phyloP scores from a whole-genome alignment of 1,140 invertebrate species.

The Latrodectus geometricus region DNA sequence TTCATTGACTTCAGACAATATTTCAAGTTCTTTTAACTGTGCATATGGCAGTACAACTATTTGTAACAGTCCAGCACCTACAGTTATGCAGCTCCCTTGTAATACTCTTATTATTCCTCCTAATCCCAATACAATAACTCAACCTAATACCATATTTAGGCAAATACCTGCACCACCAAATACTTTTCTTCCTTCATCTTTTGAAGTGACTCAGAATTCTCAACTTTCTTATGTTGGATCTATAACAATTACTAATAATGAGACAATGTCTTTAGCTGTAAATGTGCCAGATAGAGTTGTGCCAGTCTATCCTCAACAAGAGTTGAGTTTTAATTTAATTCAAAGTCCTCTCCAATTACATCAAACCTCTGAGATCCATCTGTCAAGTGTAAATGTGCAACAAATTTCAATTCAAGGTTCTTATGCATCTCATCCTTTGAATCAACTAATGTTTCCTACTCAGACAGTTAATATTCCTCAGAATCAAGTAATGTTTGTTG shows the following conservation, averaged over 20 bases:
- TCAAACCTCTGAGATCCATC: slow-evolving; percentile 36
- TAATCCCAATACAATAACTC: slow-evolving; percentile 12
- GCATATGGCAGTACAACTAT: slow-evolving; percentile 19
- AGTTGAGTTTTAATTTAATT: slow-evolving; percentile 46
- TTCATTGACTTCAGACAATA: slow-evolving; percentile 27
- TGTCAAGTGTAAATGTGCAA: slow-evolving; percentile 47
- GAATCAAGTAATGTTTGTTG: slow-evolving; percentile 50
- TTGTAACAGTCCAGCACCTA: slow-evolving; percentile 3
- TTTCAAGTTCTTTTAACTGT: slow-evolving; percentile 32
- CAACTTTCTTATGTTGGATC: slow-evolving; percentile 62
- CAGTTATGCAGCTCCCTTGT: slow-evolving; percentile 25
- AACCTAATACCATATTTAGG: slow-evolving; percentile 11
- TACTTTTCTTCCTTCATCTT: slow-evolving; percentile 8
- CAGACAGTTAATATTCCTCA: slow-evolving; percentile 37
- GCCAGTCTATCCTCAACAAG: slow-evolving; percentile 39
- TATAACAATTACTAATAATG: slow-evolving; percentile 61
- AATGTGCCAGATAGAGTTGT: slow-evolving; percentile 55
- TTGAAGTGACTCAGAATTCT: slow-evolving; percentile 42
- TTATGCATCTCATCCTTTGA: slow-evolving; percentile 4
- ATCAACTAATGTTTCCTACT: slow-evolving; percentile 44
- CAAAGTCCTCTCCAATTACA: slow-evolving; percentile 44
- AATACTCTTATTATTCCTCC: slow-evolving; percentile 47
- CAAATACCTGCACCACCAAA: slow-evolving; percentile 25
- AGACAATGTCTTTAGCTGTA: slow-evolving; percentile 52
- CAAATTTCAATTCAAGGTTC: slow-evolving; percentile 52